Percentiles rank a stretch among this genome's conserved stretches.
Evolutionary conservation across 2,113 vertebrate species (phyloP).

Genomic region (Rhynchopsitta pachyrhyncha): DNA sequence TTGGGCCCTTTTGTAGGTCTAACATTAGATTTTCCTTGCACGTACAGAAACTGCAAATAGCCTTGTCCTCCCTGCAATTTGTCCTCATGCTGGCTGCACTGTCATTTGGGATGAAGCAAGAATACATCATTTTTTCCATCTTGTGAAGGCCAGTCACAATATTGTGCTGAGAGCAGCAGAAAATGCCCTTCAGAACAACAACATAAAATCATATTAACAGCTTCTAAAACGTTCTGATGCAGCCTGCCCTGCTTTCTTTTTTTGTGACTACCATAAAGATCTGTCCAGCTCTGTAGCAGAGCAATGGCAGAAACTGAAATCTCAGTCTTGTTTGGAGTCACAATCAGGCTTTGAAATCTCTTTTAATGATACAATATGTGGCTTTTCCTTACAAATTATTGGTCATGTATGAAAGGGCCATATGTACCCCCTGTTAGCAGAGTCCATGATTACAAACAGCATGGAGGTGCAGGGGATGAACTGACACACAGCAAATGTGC

Average conservation of each 20-base stretch:
- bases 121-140: conserved; percentile 9
- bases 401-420: neutral
- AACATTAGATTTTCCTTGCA: neutral
- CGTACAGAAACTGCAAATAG: neutral
- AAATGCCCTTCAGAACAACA: conserved; percentile 45
- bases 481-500: neutral
- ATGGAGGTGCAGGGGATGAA: neutral
- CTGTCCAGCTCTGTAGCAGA: neutral
- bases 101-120: neutral
- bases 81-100: neutral
- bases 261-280: conserved; percentile 13
- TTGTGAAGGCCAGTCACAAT: neutral
- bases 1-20: neutral
- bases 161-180: conserved; percentile 54
- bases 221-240: conserved; percentile 13
- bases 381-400: neutral
- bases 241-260: neutral
- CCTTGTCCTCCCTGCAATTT: neutral
- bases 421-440: neutral
- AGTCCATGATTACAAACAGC: neutral
- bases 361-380: neutral
- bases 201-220: conserved; percentile 27
- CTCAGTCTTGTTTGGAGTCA: neutral
- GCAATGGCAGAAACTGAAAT: neutral
- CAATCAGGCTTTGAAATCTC: neutral